Evolutionary conservation across 2,113 vertebrate species (phyloP).

Genomic region (Mustelus asterias): DNA sequence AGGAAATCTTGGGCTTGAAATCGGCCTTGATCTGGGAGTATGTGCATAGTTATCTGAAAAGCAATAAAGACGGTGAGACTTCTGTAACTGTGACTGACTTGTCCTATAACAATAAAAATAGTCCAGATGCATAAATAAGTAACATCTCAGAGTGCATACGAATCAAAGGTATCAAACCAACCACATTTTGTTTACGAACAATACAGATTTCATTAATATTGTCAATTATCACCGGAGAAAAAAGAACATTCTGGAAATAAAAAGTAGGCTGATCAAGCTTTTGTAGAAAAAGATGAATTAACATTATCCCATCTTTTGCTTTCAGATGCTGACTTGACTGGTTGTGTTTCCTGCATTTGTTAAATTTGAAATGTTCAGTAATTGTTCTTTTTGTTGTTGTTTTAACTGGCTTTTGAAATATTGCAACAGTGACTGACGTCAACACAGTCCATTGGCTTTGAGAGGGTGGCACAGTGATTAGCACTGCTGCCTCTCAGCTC

Average conservation of each 20-base stretch:
- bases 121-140: background rate
- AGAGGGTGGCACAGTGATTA: background rate
- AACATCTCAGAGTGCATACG: background rate
- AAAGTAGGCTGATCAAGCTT: background rate
- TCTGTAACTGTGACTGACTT: background rate
- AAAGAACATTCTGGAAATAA: background rate
- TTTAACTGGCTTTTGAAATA: background rate
- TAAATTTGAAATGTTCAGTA: background rate
- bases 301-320: background rate
- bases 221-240: background rate
- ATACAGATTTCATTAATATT: background rate
- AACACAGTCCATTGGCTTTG: background rate
- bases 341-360: background rate
- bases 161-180: background rate
- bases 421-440: background rate
- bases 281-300: background rate
- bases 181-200: background rate
- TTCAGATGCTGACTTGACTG: background rate
- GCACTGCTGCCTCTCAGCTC: too few species aligned
- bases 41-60: background rate
- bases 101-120: background rate
- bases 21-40: background rate
- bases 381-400: background rate
- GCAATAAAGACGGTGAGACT: background rate
- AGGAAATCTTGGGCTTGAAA: background rate